Conservation (phyloP, 2,888 invertebrate genomes). For the Ptychoptera contaminata region DNA sequence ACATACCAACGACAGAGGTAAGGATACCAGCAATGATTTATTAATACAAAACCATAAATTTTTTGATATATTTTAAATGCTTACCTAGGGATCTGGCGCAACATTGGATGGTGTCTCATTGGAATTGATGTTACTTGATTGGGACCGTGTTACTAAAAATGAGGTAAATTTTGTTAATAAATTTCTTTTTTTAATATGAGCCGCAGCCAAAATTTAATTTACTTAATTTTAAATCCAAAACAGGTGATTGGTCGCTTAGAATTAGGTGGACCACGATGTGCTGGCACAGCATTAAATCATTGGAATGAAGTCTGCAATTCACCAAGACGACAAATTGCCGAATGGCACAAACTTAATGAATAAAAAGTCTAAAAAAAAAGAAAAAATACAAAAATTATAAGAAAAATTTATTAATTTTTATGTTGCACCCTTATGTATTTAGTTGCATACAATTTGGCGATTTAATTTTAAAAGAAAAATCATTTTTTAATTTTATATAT, state of each 20-base stretch:
- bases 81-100: conserved; percentile 26
- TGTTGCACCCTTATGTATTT: no score
- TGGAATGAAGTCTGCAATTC: conserved; percentile 97
- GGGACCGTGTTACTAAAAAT: conserved; percentile 97
- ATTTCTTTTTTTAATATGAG: not conserved
- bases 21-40: conserved; percentile 17
- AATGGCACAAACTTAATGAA: conserved; percentile 97
- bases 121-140: conserved; percentile 52
- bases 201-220: not conserved
- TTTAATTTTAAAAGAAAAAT: no score
- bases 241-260: conserved; percentile 92
- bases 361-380: conserved; percentile 28
- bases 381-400: no score
- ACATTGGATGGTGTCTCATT: conserved; percentile 29
- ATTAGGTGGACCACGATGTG: conserved; percentile 67
- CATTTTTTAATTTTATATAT: no score
- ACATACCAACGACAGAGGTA: conserved; percentile 65
- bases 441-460: no score
- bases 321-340: conserved; percentile 93
- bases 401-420: no score
- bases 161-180: conserved; percentile 43
- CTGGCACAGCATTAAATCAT: conserved; percentile 76
- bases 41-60: not conserved
- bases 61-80: not conserved
- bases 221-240: not conserved